phyloP scores from a whole-genome alignment of 2,888 invertebrate genomes.

The Sinodicranocentrus sp. region DNA sequence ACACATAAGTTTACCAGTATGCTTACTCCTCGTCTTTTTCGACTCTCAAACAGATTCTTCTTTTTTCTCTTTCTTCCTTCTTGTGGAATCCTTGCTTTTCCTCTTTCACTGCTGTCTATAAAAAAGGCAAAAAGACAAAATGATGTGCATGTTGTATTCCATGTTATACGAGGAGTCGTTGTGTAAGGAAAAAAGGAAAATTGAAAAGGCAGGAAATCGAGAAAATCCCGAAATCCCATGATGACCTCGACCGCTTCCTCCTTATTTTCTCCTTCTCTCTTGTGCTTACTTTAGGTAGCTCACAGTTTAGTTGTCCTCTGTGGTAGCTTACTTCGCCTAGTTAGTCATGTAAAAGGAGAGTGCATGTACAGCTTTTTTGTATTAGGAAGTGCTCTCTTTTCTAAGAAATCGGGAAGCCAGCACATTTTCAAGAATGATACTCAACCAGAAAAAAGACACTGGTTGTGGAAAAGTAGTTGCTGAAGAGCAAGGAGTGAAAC shows the following conservation, averaged over 20 bases:
- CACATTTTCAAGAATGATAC: constrained; percentile 23
- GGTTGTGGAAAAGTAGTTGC: neutral
- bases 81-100: neutral
- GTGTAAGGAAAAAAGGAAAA: constrained; percentile 48
- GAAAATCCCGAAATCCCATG: constrained; percentile 70
- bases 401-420: neutral
- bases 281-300: constrained; percentile 26
- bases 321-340: constrained; percentile 27
- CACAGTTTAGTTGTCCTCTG: constrained; percentile 51
- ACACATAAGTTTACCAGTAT: constrained; percentile 20
- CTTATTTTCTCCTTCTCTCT: constrained; percentile 22
- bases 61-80: constrained; percentile 22
- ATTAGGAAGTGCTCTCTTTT: neutral
- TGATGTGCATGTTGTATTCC: constrained; percentile 39
- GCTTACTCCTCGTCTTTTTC: neutral
- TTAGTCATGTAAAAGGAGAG: neutral
- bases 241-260: constrained; percentile 68
- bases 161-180: constrained; percentile 19
- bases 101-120: neutral
- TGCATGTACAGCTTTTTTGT: neutral
- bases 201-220: constrained; percentile 68
- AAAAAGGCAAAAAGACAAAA: constrained; percentile 48
- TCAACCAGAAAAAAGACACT: neutral
- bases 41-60: constrained; percentile 10
- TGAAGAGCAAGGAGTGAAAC: neutral